Conservation (phyloP, 23 tunicate genomes). For the Oikopleura albicans region DNA sequence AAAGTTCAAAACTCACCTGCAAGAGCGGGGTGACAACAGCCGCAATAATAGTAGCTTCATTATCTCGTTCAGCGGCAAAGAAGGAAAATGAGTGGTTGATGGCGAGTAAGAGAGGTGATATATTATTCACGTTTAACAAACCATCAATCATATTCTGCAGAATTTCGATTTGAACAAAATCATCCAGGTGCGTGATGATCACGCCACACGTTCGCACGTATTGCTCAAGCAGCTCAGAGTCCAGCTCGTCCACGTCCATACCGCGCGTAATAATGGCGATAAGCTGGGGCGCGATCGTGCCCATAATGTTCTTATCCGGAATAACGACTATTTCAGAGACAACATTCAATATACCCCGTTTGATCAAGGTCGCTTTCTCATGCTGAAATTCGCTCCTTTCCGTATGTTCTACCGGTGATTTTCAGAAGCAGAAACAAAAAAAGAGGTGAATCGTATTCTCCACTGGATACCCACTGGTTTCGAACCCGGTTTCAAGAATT, state of each 20-base stretch:
- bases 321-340: neutral
- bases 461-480: too few relatives aligned
- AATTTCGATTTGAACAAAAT: neutral
- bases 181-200: neutral
- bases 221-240: neutral
- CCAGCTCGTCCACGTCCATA: neutral
- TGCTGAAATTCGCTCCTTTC: neutral
- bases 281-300: neutral
- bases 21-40: neutral
- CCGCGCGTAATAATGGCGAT: neutral
- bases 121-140: neutral
- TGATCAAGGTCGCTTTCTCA: neutral
- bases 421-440: too few relatives aligned
- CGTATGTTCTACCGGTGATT: neutral
- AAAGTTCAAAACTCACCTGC: neutral
- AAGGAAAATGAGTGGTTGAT: neutral
- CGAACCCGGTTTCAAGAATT: too few relatives aligned
- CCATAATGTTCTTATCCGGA: neutral
- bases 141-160: neutral
- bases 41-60: neutral
- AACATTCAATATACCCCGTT: neutral
- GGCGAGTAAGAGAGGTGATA: neutral
- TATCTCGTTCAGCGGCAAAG: neutral
- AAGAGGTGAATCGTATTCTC: too few relatives aligned
- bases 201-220: neutral